Evolutionary conservation across 2,888 invertebrate species (phyloP).

Genomic region (Aleiodes testaceus): DNA sequence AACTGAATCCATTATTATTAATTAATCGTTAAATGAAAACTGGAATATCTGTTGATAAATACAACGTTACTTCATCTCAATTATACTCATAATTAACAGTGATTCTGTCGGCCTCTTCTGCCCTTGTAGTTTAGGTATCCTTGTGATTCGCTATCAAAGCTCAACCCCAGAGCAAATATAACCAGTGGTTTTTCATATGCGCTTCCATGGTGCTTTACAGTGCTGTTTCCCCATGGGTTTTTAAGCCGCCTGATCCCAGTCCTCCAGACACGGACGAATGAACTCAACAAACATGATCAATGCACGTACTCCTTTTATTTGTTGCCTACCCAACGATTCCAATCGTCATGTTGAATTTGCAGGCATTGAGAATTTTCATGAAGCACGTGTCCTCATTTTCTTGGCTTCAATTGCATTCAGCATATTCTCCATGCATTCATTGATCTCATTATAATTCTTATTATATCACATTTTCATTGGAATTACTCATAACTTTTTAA

Average conservation of each 20-base stretch:
- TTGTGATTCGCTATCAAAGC: conserved; percentile 23
- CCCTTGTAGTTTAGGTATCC: not conserved
- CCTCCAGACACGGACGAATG: not conserved
- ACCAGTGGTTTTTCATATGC: conserved; percentile 23
- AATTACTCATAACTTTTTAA: not conserved
- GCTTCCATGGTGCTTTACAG: not conserved
- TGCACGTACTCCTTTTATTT: conserved; percentile 14
- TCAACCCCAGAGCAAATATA: conserved; percentile 14
- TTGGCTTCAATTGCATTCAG: not conserved
- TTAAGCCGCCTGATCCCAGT: conserved; percentile 8
- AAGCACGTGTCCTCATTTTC: not conserved
- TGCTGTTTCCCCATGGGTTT: conserved; percentile 22
- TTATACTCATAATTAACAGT: not conserved
- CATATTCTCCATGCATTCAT: not conserved
- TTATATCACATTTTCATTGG: not conserved
- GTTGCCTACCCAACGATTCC: conserved; percentile 11
- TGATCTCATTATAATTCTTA: not conserved
- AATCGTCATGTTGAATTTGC: conserved; percentile 3
- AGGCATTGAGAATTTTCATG: not conserved
- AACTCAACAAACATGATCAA: conserved; percentile 16
- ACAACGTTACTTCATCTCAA: not conserved
- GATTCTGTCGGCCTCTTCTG: not conserved
- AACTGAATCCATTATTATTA: no score
- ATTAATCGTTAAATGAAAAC: no score
- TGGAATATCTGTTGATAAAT: no score